Base-by-base conservation (phyloP, 2,797 vertebrate species). In the Alfaro cultratus region DNA sequence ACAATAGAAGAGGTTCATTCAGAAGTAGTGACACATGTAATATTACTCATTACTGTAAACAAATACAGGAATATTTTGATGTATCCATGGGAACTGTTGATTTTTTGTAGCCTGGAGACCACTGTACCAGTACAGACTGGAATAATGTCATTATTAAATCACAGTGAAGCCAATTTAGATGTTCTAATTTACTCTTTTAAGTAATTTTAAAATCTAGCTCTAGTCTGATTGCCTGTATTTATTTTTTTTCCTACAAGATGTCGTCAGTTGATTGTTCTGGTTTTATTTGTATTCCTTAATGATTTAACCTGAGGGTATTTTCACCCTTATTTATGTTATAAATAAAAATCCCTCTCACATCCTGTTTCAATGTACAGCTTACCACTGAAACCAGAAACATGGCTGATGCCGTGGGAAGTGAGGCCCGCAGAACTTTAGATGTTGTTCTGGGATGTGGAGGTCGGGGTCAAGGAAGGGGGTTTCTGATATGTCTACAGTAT, bases 1-100 rank as follows among this genome's bases (percentile, higher is more conserved):
- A 93, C 90, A 95, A 94, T 88, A 80, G 83, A 47, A 11, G 7
- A 67, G 15, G 77, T 51, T 85, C 74, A 86, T 60, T 64, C 77
- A 76, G 31, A 72, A 49, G 41, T 31, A 13, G 46, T 79, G 73
- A 88, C 76, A 79, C 81, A 76, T 41, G 21, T 68, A 36, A 77
- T 46, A 45, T 62, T 62, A 21, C 89, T 92, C 91, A 85, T 90
- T 77, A 84, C 41, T 73, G 41, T 75, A 87, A 91, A 92, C 88
- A 93, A 89, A 93, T 45, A 78, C 73, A 55, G 77, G 55, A 70
- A 41, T 75, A 74, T 93, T 79, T 78, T 70, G 74, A 84, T 60
- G 84, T 85, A 43, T 78, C 80, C 43, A 83, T 73, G 74, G 77
- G 31, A 73, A 85, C 83, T 10, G n/a, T 41, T 26, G 9, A 74